Evolutionary conservation across 2,113 vertebrate genomes (phyloP).

Genomic region (Polypterus bichir): DNA sequence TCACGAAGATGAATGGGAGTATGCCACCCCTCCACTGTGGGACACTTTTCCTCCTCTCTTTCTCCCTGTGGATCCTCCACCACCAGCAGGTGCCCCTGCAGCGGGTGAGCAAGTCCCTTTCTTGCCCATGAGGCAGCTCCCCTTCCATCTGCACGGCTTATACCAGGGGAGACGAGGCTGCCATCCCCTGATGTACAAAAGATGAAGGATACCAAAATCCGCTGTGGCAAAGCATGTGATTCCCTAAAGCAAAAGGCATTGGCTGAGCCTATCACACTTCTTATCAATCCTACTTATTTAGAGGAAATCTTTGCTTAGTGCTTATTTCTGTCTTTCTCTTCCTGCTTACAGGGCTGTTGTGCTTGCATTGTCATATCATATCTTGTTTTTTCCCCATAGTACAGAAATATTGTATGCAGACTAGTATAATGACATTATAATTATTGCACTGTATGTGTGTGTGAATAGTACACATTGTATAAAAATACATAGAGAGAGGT

Average conservation of each 20-base stretch:
- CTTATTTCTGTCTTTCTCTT: background rate
- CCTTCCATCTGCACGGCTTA: slow-evolving; percentile 36
- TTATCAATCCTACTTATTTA: no score
- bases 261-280: background rate
- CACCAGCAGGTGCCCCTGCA: slow-evolving; percentile 39
- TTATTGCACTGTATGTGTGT: no score
- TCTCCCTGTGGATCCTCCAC: slow-evolving; percentile 47
- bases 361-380: no score
- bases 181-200: background rate
- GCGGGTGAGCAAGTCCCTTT: slow-evolving; percentile 61
- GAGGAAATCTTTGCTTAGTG: no score
- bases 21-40: slow-evolving; percentile 53
- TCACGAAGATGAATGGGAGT: slow-evolving; percentile 53
- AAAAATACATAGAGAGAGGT: no score
- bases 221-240: slow-evolving; percentile 22
- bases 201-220: slow-evolving; percentile 18
- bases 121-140: slow-evolving; percentile 26
- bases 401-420: no score
- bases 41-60: slow-evolving; percentile 54
- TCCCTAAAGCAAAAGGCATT: background rate
- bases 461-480: no score
- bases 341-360: background rate
- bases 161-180: slow-evolving; percentile 8
- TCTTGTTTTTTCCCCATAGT: no score
- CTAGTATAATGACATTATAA: no score